These are phyloP conservation scores for Blastomussa wellsi DNA, from an alignment of 92 coral and sea anemone species.

Conservation along the genomic window DNA sequence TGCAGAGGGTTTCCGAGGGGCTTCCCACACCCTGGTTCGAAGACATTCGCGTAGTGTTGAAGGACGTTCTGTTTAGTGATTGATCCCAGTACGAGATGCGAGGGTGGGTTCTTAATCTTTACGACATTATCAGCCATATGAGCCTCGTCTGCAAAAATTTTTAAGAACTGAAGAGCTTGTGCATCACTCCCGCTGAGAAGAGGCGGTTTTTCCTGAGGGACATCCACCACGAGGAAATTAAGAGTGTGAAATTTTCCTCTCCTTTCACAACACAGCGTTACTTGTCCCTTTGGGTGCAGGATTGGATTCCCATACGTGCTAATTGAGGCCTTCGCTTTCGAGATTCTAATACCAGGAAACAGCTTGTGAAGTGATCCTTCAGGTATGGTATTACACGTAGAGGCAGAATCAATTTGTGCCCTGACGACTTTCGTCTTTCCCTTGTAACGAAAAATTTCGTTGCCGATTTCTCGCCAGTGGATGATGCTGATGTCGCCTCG, in stretches of 20 bases:
- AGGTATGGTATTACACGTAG: conserved; percentile 25
- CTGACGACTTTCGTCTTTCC: conserved; percentile 19
- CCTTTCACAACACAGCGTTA: conserved; percentile 38
- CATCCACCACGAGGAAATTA: too few relatives aligned
- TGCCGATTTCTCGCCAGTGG: too few relatives aligned
- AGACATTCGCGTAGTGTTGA: too few relatives aligned
- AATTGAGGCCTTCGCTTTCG: too few relatives aligned
- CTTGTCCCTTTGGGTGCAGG: conserved; percentile 20
- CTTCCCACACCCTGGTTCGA: too few relatives aligned
- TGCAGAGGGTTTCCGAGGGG: too few relatives aligned
- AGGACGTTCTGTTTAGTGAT: conserved; percentile 17
- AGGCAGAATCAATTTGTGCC: conserved; percentile 34
- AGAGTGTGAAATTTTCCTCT: conserved; percentile 30
- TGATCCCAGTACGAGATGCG: conserved; percentile 21
- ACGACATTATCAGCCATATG: conserved; percentile 32
- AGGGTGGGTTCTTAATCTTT: conserved; percentile 33
- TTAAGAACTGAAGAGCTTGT: conserved; percentile 49
- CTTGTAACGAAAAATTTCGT: too few relatives aligned
- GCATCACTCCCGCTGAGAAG: too few relatives aligned
- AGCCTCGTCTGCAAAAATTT: conserved; percentile 30
- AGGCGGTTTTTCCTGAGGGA: too few relatives aligned
- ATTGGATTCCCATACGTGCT: too few relatives aligned
- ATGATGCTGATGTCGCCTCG: too few relatives aligned
- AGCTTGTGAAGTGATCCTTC: not conserved
- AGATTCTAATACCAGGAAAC: too few relatives aligned